Evolutionary conservation across 2,113 vertebrate species (phyloP), one percentile per base, ranked within the genome.

Genomic region (Pseudolaguvia tuberculata): DNA sequence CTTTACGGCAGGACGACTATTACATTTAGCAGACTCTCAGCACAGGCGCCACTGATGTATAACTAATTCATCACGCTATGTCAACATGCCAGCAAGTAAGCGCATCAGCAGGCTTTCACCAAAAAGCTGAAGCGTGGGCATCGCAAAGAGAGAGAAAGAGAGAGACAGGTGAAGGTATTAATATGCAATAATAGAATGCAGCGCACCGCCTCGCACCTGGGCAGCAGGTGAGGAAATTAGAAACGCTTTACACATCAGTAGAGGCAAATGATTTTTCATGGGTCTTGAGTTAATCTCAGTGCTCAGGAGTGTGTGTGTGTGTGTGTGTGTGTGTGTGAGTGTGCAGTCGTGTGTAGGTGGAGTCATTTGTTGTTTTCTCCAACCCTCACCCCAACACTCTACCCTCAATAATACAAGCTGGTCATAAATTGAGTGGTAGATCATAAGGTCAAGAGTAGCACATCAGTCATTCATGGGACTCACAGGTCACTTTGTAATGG

Each of bases 1-100:
- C 23, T 45, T 55, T 89, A 92, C 42, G 67, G 65, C 52, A 80
- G 53, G 62, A 45, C 56, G 52, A 61, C 76, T 81, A 67, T 75
- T 8, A 62, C 55, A 55, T 62, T 76, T 78, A 81, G 77, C 69
- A 66, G 73, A 72, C 66, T 78, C 62, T 76, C 75, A 39, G 69
- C 52, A 52, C 72, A n/a, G 27, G 69, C 70, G 39, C 67, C 73
- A 58, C 69, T 72, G 73, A 79, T 57, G 76, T 48, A 69, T 50
- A 29, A 55, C 80, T 79, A 71, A 73, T 63, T 62, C 73, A 65
- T 71, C 67, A 70, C 66, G 57, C 75, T 48, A 53, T 39, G 57
- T 52, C 47, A 70, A 70, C 62, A 56, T 68, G 67, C 67, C 58
- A 17, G 51, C 61, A 53, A 76, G 57, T 73, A 57, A n/a, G 69